Percentiles rank a stretch among this genome's conserved stretches.
These are phyloP conservation scores for Cacatua alba DNA, from an alignment of 2,113 vertebrate species.

Conservation along the genomic window DNA sequence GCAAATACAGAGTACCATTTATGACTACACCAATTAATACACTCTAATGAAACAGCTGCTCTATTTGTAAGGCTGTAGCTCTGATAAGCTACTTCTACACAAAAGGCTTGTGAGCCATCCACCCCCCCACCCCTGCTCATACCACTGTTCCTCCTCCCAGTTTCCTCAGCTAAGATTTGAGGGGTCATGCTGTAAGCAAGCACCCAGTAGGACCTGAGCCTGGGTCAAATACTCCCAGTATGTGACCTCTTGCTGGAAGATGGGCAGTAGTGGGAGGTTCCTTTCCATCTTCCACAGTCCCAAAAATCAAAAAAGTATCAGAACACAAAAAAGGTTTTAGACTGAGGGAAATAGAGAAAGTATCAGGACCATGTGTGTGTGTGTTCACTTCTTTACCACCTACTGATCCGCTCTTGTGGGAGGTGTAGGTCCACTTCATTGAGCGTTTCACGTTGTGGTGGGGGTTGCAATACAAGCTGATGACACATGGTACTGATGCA, in stretches of 20 bases:
- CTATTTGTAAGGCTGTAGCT: not conserved
- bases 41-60: not conserved
- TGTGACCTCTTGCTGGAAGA: not conserved
- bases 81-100: not conserved
- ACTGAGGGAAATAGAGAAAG: not conserved
- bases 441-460: not conserved
- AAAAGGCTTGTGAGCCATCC: not conserved
- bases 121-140: accelerated
- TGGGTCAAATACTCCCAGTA: not conserved
- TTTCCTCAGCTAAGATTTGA: not conserved
- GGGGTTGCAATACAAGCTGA: not conserved
- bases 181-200: not conserved
- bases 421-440: accelerated
- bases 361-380: not conserved
- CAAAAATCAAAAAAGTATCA: not conserved
- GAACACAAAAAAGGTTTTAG: not conserved
- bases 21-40: not conserved
- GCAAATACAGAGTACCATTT: not conserved
- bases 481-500: accelerated
- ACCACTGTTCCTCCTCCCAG: not conserved
- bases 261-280: accelerated
- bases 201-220: not conserved
- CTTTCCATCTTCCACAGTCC: not conserved
- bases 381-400: not conserved
- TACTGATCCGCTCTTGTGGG: not conserved